Conservation (phyloP, 2,888 invertebrate species). For the Sepiola atlantica region DNA sequence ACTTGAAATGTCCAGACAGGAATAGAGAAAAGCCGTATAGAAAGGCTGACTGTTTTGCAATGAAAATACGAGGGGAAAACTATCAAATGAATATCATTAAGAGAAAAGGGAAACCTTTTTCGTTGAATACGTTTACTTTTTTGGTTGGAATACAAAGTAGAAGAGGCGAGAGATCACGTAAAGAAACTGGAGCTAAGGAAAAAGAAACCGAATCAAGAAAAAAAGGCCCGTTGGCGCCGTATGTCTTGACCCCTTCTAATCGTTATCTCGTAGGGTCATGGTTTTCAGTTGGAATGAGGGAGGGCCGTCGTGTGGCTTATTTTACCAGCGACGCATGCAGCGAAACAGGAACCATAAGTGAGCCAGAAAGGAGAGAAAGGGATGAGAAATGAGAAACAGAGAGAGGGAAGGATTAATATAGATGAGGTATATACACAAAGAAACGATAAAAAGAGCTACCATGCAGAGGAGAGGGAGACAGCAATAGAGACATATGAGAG, state of each 20-base stretch:
- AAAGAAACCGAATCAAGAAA: background rate
- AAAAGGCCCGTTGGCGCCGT: background rate
- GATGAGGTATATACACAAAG: no score
- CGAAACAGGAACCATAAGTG: background rate
- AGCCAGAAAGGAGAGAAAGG: no score
- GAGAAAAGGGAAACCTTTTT: background rate
- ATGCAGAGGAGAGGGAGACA: background rate
- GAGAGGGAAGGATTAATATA: no score
- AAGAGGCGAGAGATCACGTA: background rate
- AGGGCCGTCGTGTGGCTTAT: background rate
- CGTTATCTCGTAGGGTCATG: background rate
- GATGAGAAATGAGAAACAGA: no score
- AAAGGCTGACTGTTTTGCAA: background rate
- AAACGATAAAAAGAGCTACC: no score
- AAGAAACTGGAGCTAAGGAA: background rate
- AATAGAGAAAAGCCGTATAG: background rate
- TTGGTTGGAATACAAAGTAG: background rate
- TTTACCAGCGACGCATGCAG: background rate
- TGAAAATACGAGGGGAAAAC: background rate
- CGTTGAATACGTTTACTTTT: background rate
- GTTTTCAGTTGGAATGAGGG: background rate
- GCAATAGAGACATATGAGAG: background rate
- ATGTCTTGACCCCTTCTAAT: background rate
- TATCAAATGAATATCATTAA: background rate
- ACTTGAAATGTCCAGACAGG: background rate